Percentiles rank a stretch among this genome's conserved stretches.
Evolutionary conservation across 2,888 invertebrate species (phyloP).

Genomic region (Cremastinae sp.): DNA sequence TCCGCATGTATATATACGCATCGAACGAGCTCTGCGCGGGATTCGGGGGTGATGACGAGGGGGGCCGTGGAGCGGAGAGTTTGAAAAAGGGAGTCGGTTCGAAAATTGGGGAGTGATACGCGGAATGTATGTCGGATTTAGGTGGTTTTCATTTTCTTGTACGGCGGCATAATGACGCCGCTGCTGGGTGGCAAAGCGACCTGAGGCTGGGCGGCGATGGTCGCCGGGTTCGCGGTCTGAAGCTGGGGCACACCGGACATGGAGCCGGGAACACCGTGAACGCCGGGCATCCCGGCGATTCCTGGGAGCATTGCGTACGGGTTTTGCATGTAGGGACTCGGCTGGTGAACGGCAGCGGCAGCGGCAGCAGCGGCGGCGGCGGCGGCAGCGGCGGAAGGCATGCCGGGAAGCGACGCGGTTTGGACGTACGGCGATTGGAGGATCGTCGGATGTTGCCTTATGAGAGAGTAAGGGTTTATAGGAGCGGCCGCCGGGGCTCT

Average conservation of each 20-base stretch:
- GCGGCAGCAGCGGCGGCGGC: conserved; percentile 47
- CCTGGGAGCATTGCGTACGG: conserved; percentile 76
- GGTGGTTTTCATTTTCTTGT: conserved; percentile 95
- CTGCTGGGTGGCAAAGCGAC: conserved; percentile 79
- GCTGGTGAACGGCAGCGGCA: conserved; percentile 68
- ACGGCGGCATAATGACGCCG: conserved; percentile 87
- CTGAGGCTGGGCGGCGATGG: conserved; percentile 80
- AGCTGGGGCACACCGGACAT: conserved; percentile 71
- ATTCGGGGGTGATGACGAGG: neutral
- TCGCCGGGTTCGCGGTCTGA: conserved; percentile 75
- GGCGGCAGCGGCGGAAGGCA: conserved; percentile 68
- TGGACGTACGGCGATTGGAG: conserved; percentile 74
- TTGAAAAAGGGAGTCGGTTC: neutral
- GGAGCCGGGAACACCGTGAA: conserved; percentile 80
- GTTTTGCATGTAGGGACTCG: conserved; percentile 75
- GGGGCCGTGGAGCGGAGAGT: too few relatives aligned
- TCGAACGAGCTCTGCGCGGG: neutral
- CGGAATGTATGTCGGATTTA: conserved; percentile 79
- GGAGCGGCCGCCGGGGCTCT: conserved; percentile 74
- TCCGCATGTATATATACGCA: neutral
- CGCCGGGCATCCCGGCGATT: conserved; percentile 75
- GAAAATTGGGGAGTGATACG: neutral
- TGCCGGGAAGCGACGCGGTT: conserved; percentile 70
- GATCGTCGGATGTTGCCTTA: conserved; percentile 77
- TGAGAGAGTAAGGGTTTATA: conserved; percentile 81